A percentile compares a stretch with the other conserved stretches of the same genome.
Evolutionary conservation across 1,140 invertebrate species (phyloP).

Genomic region (silkworm (Bombyx mori)): ASM3026992v2 NC_085131.1:6085501-6086000

Average conservation of each 20-base stretch:
- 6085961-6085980: no score
- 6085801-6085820: neutral
- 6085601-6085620: constrained; percentile 70
- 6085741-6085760: constrained; percentile 5
- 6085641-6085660: constrained; percentile 72
- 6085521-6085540: constrained; percentile 47
- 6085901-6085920: no score
- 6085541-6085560: constrained; percentile 56
- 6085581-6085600: constrained; percentile 68
- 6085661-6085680: constrained; percentile 55
- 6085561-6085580: constrained; percentile 67
- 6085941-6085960: no score
- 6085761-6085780: neutral
- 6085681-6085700: constrained; percentile 29
- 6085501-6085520: constrained; percentile 55
- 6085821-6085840: constrained; percentile 2
- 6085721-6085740: constrained; percentile 9
- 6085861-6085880: neutral
- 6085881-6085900: neutral
- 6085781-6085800: neutral
- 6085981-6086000: no score
- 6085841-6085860: constrained; percentile 1
- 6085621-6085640: constrained; percentile 67
- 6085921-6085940: no score
- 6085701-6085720: constrained; percentile 10